These are phyloP conservation scores for Cheilosia vulpina DNA, from an alignment of 2,888 invertebrate species.

Conservation along the genomic window DNA sequence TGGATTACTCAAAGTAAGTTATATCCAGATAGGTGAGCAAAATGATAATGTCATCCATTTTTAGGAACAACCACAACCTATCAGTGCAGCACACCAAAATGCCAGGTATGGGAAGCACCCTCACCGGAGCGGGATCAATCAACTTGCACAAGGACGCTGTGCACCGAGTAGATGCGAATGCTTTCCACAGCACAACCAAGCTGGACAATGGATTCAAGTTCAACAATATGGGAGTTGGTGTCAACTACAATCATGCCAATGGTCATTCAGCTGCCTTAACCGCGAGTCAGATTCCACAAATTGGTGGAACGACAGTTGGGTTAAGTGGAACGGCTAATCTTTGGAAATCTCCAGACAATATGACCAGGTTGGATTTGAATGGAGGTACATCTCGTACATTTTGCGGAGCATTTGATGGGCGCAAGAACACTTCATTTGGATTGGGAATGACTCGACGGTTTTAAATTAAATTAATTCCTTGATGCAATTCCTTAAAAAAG, in stretches of 20 bases:
- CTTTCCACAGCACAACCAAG: conserved; percentile 61
- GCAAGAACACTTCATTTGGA: conserved; percentile 51
- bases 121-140: conserved; percentile 42
- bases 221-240: conserved; percentile 56
- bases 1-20: conserved; percentile 36
- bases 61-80: conserved; percentile 58
- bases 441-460: conserved; percentile 59
- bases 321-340: conserved; percentile 63
- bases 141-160: conserved; percentile 45
- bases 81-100: conserved; percentile 46
- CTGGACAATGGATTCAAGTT: conserved; percentile 67
- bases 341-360: conserved; percentile 60
- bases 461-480: too few species aligned
- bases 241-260: conserved; percentile 54
- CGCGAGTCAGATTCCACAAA: conserved; percentile 63
- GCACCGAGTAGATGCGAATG: conserved; percentile 64
- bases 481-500: too few species aligned
- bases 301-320: conserved; percentile 54
- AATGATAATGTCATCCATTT: background rate
- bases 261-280: conserved; percentile 62
- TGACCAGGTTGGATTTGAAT: conserved; percentile 57
- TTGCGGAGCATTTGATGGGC: conserved; percentile 45
- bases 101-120: conserved; percentile 47
- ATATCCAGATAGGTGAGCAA: background rate
- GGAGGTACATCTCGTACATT: conserved; percentile 55